These are phyloP conservation scores for Nipponacmea schrenckii DNA, from an alignment of 2,888 invertebrate species.

Conservation along the genomic window DNA sequence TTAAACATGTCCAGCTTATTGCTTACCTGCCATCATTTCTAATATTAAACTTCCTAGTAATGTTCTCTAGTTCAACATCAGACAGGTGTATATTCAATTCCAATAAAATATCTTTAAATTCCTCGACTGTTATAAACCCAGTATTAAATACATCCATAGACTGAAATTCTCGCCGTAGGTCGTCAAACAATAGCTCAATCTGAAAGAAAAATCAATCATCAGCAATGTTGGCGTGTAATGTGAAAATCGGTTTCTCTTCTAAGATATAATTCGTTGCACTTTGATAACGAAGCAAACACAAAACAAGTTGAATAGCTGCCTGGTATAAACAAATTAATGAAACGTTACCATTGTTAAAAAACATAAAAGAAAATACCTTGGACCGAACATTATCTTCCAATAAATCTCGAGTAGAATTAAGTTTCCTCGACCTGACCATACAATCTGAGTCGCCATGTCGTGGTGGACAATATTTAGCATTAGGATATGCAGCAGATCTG, in stretches of 20 bases:
- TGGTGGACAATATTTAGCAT: slow-evolving; percentile 65
- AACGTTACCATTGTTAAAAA: too few relatives aligned
- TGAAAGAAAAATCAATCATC: slow-evolving; percentile 33
- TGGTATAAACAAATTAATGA: too few relatives aligned
- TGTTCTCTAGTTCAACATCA: slow-evolving; percentile 59
- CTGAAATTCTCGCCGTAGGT: slow-evolving; percentile 62
- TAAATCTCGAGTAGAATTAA: slow-evolving; percentile 66
- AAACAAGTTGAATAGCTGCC: neutral
- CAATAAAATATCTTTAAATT: slow-evolving; percentile 63
- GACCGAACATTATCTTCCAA: slow-evolving; percentile 63
- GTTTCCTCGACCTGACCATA: slow-evolving; percentile 64
- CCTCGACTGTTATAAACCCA: slow-evolving; percentile 60
- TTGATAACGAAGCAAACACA: neutral
- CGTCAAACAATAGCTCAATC: slow-evolving; percentile 68
- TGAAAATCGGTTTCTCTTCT: too few relatives aligned
- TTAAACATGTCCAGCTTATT: too few relatives aligned
- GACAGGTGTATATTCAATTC: slow-evolving; percentile 65
- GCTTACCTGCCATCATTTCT: slow-evolving; percentile 57
- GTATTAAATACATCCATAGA: slow-evolving; percentile 66
- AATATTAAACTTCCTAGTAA: slow-evolving; percentile 57
- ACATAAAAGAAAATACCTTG: slow-evolving; percentile 50
- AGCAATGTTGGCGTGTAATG: neutral
- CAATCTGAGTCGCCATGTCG: slow-evolving; percentile 65
- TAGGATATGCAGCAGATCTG: slow-evolving; percentile 65
- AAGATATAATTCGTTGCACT: too few relatives aligned